Conservation (phyloP, 2,113 vertebrate genomes). For the Ceratotherium simum region DNA sequence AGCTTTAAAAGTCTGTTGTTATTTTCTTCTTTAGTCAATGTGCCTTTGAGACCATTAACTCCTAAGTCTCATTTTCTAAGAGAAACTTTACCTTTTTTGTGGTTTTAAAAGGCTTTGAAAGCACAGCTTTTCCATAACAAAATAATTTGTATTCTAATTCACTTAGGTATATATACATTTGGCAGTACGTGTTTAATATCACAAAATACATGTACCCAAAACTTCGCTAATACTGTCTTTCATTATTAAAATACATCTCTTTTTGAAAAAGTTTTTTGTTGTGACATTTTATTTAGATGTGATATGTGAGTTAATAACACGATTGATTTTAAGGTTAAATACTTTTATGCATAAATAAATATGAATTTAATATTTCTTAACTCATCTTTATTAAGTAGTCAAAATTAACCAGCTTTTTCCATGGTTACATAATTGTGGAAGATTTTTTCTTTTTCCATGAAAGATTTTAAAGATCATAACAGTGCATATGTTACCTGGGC, state of each 20-base stretch:
- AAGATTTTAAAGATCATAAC: not conserved
- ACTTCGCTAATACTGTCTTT: not conserved
- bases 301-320: not conserved
- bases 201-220: not conserved
- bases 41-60: constrained; percentile 41
- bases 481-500: not conserved
- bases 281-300: constrained; percentile 56
- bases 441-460: not conserved
- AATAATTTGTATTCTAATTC: not conserved
- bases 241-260: constrained; percentile 67
- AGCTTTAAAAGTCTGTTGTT: not conserved
- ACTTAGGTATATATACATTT: not conserved
- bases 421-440: not conserved
- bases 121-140: constrained; percentile 12
- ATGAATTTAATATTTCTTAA: constrained; percentile 12
- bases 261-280: constrained; percentile 42
- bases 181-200: constrained; percentile 7
- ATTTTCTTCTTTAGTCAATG: not conserved
- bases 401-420: constrained; percentile 31
- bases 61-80: constrained; percentile 24
- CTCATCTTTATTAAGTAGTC: not conserved
- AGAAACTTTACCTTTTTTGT: not conserved
- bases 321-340: constrained; percentile 45
- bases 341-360: constrained; percentile 8
- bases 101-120: constrained; percentile 52